Base-by-base conservation (phyloP, 2,888 invertebrate species). In the Scotopteryx bipunctaria region DNA sequence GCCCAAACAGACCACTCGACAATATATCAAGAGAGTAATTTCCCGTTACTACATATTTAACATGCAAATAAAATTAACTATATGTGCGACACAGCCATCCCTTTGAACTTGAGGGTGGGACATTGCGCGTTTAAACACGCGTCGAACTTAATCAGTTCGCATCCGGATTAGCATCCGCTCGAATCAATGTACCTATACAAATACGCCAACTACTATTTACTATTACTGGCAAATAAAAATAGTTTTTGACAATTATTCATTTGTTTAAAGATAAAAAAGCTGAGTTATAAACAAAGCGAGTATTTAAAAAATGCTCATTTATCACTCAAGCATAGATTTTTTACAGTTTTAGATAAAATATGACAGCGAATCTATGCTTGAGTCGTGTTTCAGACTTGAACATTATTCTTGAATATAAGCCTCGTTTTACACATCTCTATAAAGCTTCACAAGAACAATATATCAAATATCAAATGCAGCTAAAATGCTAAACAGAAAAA, bases 1-100 rank as follows among this genome's bases (percentile, higher is more conserved):
- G 50, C 50, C 49, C 46, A 62, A 64, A 57, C 52, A 46, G 46
- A 47, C 47, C 59, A 55, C 52, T 63, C 52, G 32, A 61, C 49
- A 61, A 63, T 63, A 66, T 65, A 38, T 13, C 21, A 17, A 9
- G 53, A 37, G 16, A 42, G 59, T 66, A 66, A 69, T 68, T 66
- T 63, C 53, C 64, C 67, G 56, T 40, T 49, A 21, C 6, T 38
- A 23, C 31, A 11, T 45, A 42, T 40, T 45, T 50, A 31, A 32
- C 41, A 17, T 38, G 33, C 42, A 51, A 49, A 47, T 49, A 54
- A 38, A 46, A 15, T 42, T 37, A 47, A n/a, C 25, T 33, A 35
- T n/a, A n/a, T 44, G 31, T 25, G 38, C 45, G 27, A 38, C 49
- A 43, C 42, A 38, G 16, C 14, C 16, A 43, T 42, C 29, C 38